These are phyloP conservation scores for Gambusia affinis DNA, from an alignment of 2,113 vertebrate species.

Conservation along the genomic window DNA sequence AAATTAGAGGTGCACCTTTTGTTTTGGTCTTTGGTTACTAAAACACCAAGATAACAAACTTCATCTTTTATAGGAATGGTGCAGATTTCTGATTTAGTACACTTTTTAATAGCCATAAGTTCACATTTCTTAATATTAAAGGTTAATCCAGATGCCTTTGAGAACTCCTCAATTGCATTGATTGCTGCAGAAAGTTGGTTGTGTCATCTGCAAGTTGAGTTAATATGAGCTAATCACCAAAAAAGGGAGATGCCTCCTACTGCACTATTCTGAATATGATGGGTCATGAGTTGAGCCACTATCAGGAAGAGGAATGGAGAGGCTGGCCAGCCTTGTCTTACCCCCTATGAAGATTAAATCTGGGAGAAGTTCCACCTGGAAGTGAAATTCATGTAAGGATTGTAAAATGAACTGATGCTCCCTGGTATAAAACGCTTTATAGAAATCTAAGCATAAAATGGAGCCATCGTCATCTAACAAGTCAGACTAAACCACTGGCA, in stretches of 20 bases:
- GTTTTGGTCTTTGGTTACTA: neutral
- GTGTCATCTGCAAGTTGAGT: neutral
- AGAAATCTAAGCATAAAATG: neutral
- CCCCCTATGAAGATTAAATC: neutral
- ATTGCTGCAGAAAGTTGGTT: neutral
- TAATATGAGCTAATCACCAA: neutral
- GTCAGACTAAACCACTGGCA: neutral
- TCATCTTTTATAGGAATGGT: neutral
- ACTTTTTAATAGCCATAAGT: neutral
- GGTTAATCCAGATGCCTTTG: neutral
- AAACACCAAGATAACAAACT: neutral
- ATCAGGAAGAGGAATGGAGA: neutral
- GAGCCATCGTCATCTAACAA: neutral
- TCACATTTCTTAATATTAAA: neutral
- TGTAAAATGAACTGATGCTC: neutral
- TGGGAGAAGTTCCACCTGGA: neutral
- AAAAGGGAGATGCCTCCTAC: neutral
- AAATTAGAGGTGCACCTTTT: neutral
- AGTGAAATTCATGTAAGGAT: neutral
- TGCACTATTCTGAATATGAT: neutral
- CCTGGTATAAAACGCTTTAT: neutral
- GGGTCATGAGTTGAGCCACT: neutral
- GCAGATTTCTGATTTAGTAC: neutral
- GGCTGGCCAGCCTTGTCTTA: neutral
- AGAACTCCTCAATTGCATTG: neutral